Evolutionary conservation across 2,113 vertebrate species (phyloP).

Genomic region (Sinocyclocheilus maitianheensis): DNA sequence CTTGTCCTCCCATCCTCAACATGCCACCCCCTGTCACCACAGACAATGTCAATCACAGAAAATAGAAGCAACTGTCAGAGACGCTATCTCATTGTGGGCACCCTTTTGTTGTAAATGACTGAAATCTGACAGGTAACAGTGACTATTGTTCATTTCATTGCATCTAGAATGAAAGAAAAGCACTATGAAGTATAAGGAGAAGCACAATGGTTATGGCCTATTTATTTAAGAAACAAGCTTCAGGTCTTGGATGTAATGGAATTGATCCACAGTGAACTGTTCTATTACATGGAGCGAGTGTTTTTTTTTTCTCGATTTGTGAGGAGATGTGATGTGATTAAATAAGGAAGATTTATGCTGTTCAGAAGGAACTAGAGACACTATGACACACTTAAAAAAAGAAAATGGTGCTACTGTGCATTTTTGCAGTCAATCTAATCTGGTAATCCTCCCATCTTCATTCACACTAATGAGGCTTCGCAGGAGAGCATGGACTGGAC

Average conservation of each 20-base stretch:
- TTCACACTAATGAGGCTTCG: slow-evolving; percentile 21
- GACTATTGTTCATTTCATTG: slow-evolving; percentile 39
- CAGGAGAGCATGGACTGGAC: slow-evolving; percentile 31
- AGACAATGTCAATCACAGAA: slow-evolving; percentile 55
- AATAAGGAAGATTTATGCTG: slow-evolving; percentile 19
- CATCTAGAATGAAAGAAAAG: slow-evolving; percentile 33
- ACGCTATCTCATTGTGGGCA: slow-evolving; percentile 42
- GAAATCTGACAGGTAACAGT: slow-evolving; percentile 55
- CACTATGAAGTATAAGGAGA: not conserved
- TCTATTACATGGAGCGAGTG: slow-evolving; percentile 28
- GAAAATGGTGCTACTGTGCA: not conserved
- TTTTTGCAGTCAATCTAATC: slow-evolving; percentile 29
- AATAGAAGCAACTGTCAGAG: slow-evolving; percentile 46
- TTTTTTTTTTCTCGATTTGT: not conserved
- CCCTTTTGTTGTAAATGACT: slow-evolving; percentile 46
- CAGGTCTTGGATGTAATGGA: slow-evolving; percentile 15
- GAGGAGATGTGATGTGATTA: no score
- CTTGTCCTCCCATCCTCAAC: slow-evolving; percentile 51
- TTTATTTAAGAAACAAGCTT: slow-evolving; percentile 20
- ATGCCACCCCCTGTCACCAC: slow-evolving; percentile 47
- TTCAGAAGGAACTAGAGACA: not conserved
- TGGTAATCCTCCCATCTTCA: slow-evolving; percentile 22
- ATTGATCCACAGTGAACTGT: slow-evolving; percentile 29
- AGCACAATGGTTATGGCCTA: slow-evolving; percentile 8
- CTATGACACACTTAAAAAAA: not conserved